Evolutionary conservation across 1,140 invertebrate genomes (phyloP).

Genomic region (Saccostrea glomerata): DNA sequence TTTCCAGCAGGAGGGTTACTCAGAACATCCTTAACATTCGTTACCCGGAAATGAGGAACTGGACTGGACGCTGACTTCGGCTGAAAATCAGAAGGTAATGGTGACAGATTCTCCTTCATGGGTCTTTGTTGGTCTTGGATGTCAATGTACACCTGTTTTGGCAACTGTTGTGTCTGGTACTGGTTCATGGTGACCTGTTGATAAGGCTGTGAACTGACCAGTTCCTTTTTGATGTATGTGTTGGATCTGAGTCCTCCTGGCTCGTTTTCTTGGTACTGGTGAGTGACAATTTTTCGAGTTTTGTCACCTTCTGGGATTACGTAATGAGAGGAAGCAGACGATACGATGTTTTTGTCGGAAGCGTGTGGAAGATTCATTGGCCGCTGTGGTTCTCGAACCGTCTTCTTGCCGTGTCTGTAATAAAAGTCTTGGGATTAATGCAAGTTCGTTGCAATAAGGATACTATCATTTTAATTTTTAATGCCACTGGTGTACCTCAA

Average conservation of each 20-base stretch:
- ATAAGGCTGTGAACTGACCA: conserved; percentile 13
- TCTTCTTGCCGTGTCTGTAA: conserved; percentile 30
- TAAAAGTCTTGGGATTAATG: background rate
- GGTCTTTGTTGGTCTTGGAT: conserved; percentile 23
- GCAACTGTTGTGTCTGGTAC: background rate
- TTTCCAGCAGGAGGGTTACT: background rate
- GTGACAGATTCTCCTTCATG: conserved; percentile 48
- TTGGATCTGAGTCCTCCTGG: conserved; percentile 40
- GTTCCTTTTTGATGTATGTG: conserved; percentile 43
- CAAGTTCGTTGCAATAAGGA: too few relatives aligned
- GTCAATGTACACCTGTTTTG: conserved; percentile 35
- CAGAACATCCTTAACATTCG: conserved; percentile 44
- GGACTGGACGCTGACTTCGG: conserved; percentile 30
- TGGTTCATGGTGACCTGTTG: conserved; percentile 1
- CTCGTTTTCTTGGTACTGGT: conserved; percentile 39
- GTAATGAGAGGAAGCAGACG: conserved; percentile 43
- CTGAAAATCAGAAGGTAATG: conserved; percentile 28
- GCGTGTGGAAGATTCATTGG: background rate
- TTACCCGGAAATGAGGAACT: conserved; percentile 45
- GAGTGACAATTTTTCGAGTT: conserved; percentile 29
- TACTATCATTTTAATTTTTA: background rate
- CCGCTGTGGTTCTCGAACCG: background rate
- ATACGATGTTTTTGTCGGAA: conserved; percentile 2
- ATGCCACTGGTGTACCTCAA: background rate
- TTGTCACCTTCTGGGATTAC: conserved; percentile 41